Percentiles rank a stretch among this genome's conserved stretches.
Evolutionary conservation across 2,113 vertebrate species (phyloP).

Genomic region (Corythornis vintsioides): DNA sequence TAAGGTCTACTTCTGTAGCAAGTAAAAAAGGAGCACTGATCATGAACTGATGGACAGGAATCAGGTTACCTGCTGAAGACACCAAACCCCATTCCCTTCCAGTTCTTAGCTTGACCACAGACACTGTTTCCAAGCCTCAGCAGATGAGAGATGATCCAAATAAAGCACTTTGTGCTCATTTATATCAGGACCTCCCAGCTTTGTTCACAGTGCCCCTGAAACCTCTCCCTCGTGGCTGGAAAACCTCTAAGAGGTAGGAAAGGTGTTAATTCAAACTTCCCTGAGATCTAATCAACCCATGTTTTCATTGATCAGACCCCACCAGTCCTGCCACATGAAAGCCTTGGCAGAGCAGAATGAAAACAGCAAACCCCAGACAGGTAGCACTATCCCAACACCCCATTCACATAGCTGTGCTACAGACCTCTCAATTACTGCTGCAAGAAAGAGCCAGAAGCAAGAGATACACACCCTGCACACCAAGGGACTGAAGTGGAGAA

Average conservation of each 20-base stretch:
- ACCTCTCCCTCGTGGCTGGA: background rate
- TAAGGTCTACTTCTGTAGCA: background rate
- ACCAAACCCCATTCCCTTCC: background rate
- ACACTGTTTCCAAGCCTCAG: background rate
- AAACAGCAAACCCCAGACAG: background rate
- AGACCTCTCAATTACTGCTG: background rate
- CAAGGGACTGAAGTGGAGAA: background rate
- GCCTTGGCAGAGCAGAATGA: background rate
- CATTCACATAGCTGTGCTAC: background rate
- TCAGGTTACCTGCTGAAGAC: background rate
- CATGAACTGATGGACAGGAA: background rate
- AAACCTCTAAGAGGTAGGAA: background rate
- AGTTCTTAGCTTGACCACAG: background rate
- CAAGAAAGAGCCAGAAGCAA: background rate
- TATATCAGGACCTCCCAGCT: background rate
- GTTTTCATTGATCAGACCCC: background rate
- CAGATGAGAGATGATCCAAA: background rate
- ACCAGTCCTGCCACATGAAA: background rate
- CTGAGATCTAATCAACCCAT: background rate
- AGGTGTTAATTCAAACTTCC: background rate
- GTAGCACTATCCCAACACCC: background rate
- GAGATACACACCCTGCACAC: accelerated
- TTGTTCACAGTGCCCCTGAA: background rate
- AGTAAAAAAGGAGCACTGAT: background rate
- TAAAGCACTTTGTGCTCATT: background rate